Conservation (phyloP, 2,113 vertebrate genomes). For the Saccopteryx leptura region DNA sequence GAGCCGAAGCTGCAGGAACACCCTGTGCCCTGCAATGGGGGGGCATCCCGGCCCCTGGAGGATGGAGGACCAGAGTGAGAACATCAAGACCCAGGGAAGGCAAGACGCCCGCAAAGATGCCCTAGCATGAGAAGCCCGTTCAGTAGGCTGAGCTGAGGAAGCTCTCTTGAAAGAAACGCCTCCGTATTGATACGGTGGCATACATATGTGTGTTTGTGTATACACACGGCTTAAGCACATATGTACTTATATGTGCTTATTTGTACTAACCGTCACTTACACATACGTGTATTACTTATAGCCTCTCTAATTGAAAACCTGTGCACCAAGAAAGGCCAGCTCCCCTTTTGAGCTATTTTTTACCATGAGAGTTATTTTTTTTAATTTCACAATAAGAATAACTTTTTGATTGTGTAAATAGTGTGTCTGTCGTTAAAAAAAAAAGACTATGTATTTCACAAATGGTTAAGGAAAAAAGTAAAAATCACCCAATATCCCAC, state of each 20-base stretch:
- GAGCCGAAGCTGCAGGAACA: fast-evolving
- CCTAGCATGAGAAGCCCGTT: fast-evolving
- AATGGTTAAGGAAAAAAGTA: neutral
- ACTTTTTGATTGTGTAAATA: neutral
- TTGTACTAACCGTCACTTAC: neutral
- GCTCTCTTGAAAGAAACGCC: neutral
- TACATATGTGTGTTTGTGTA: fast-evolving
- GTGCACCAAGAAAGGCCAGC: neutral
- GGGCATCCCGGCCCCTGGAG: fast-evolving
- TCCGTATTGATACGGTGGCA: fast-evolving
- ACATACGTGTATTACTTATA: neutral
- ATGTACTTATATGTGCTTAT: fast-evolving
- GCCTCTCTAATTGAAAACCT: neutral
- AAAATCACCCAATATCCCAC: neutral
- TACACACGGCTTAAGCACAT: neutral
- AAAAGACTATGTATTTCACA: neutral
- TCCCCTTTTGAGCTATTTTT: neutral
- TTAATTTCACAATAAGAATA: neutral
- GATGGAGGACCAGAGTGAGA: no score
- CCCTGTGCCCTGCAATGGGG: fast-evolving
- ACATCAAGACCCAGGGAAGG: no score
- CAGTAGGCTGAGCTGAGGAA: no score
- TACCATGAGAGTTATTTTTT: neutral
- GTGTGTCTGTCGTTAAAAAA: neutral
- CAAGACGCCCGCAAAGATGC: neutral